Conservation (phyloP, 2,888 invertebrate genomes). For the Dexiosoma caninum region DNA sequence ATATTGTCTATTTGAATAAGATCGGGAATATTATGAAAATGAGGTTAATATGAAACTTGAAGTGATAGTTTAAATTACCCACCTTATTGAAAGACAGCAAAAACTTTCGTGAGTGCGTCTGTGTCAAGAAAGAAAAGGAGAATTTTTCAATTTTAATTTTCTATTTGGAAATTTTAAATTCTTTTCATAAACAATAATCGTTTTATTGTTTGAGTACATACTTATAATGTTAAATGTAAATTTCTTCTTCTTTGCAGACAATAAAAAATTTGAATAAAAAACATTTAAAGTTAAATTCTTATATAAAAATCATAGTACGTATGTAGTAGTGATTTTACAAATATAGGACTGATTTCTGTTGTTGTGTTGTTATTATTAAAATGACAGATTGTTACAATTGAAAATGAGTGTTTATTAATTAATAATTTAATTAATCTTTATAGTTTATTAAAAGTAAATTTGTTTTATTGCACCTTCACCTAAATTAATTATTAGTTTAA, state of each 20-base stretch:
- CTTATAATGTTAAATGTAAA: slow-evolving; percentile 34
- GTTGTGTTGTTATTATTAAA: slow-evolving; percentile 8
- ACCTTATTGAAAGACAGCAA: no score
- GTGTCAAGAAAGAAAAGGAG: no score
- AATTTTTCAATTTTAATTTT: not conserved
- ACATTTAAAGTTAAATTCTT: slow-evolving; percentile 53
- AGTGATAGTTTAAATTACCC: no score
- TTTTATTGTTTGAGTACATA: slow-evolving; percentile 21
- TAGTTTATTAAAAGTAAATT: slow-evolving; percentile 65
- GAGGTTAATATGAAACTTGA: no score
- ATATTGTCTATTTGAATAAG: no score
- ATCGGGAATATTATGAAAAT: no score
- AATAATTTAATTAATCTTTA: slow-evolving; percentile 43
- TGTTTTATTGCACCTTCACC: slow-evolving; percentile 73
- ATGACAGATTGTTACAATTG: slow-evolving; percentile 12
- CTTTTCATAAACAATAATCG: slow-evolving; percentile 20
- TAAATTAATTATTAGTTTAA: slow-evolving; percentile 65
- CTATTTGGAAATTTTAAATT: slow-evolving; percentile 6
- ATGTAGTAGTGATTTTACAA: slow-evolving; percentile 32
- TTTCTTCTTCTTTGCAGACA: slow-evolving; percentile 44
- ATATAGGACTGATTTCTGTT: slow-evolving; percentile 46
- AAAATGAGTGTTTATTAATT: not conserved
- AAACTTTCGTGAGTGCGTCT: no score
- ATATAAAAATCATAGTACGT: no score
- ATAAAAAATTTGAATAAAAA: slow-evolving; percentile 57